A percentile compares a stretch with the other conserved stretches of the same genome.
These are phyloP conservation scores for Bombus waltoni DNA, from an alignment of 1,140 invertebrate species.

Conservation along the genomic window DNA sequence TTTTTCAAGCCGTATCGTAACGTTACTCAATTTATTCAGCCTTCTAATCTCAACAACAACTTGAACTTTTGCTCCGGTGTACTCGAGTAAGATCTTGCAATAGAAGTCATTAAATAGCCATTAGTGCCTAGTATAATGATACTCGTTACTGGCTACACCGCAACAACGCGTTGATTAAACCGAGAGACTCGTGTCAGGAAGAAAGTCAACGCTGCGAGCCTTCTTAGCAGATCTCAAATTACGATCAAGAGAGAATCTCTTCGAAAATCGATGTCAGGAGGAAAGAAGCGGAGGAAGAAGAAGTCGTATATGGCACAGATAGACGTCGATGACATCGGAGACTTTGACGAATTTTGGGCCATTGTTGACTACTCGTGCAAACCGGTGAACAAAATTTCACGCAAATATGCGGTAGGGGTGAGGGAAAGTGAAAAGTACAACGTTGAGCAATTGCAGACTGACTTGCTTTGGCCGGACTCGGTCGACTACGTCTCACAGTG, in stretches of 20 bases:
- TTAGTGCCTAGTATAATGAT: not conserved
- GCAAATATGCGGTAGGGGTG: conserved; percentile 57
- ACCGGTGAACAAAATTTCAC: conserved; percentile 68
- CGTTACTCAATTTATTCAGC: not conserved
- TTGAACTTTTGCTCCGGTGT: not conserved
- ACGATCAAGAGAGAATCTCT: not conserved
- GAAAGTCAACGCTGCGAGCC: not conserved
- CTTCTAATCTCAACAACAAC: not conserved
- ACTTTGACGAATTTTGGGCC: conserved; percentile 69
- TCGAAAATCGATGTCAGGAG: not conserved
- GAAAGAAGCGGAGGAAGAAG: conserved; percentile 14
- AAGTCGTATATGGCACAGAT: not conserved
- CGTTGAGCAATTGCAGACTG: conserved; percentile 76
- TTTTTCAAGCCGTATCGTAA: not conserved
- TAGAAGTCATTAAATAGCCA: not conserved
- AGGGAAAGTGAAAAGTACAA: conserved; percentile 79
- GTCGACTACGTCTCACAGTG: conserved; percentile 68
- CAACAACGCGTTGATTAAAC: not conserved
- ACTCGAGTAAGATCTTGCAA: not conserved
- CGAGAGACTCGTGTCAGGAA: not conserved
- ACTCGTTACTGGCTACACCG: not conserved
- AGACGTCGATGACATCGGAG: not conserved
- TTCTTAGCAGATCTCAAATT: not conserved
- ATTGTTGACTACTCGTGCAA: conserved; percentile 32
- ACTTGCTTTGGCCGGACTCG: conserved; percentile 71